Percentiles rank a stretch among this genome's conserved stretches.
phyloP scores from a whole-genome alignment of 1,140 invertebrate species.

The Agraylea sexmaculata region DNA sequence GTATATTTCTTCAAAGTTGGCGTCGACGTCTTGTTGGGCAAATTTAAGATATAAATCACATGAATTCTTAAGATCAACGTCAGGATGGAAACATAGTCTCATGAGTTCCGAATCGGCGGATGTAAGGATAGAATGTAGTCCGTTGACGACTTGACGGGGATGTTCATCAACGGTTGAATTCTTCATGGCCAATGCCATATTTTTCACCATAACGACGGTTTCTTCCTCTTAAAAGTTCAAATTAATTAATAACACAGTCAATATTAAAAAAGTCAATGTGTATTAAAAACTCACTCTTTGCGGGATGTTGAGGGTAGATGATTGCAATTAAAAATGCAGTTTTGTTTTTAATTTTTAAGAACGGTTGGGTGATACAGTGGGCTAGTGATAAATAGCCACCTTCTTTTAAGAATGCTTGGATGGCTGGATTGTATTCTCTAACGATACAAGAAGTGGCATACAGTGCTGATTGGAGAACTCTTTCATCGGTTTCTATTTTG shows the following conservation, averaged over 20 bases:
- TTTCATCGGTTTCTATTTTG: conserved; percentile 44
- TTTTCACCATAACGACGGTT: conserved; percentile 5
- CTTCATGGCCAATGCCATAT: conserved; percentile 4
- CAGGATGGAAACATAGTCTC: conserved; percentile 23
- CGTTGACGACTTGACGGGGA: conserved; percentile 12
- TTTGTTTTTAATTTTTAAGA: conserved; percentile 54
- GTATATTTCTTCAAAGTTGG: conserved; percentile 3
- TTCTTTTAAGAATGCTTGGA: conserved; percentile 44
- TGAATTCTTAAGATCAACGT: conserved; percentile 21
- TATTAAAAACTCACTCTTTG: conserved; percentile 36
- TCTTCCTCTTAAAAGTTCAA: conserved; percentile 1
- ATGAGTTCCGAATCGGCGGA: conserved; percentile 11
- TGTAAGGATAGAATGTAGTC: conserved; percentile 4
- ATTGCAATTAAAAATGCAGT: conserved; percentile 54
- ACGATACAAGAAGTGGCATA: conserved; percentile 66
- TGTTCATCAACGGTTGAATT: conserved; percentile 4
- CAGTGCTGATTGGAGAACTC: conserved; percentile 53
- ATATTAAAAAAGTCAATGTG: background rate
- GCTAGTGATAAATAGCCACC: conserved; percentile 52
- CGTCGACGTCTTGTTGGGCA: conserved; percentile 1
- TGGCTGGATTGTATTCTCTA: conserved; percentile 44
- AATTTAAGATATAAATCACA: conserved; percentile 22
- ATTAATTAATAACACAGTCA: background rate
- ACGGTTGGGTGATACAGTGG: conserved; percentile 43
- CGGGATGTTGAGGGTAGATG: conserved; percentile 42